phyloP scores from a whole-genome alignment of 2,888 invertebrate species.

The Drosophila phalerata region DNA sequence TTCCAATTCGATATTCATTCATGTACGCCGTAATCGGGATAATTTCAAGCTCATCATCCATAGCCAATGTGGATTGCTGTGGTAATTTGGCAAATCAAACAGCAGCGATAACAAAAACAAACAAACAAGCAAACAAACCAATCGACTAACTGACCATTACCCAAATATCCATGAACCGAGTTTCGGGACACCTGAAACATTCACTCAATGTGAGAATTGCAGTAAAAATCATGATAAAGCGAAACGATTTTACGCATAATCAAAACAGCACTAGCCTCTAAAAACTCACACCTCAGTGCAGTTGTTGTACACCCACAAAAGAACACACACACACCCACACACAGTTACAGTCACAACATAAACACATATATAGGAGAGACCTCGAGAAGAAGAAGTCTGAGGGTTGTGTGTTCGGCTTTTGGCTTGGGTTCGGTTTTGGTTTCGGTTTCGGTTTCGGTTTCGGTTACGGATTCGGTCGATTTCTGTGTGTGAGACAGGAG shows the following conservation, averaged over 20 bases:
- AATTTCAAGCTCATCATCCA: slow-evolving; percentile 28
- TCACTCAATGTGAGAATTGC: slow-evolving; percentile 62
- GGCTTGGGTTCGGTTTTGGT: slow-evolving; percentile 28
- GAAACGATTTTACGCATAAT: slow-evolving; percentile 79
- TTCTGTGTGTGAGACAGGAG: slow-evolving; percentile 63
- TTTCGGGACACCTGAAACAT: slow-evolving; percentile 40
- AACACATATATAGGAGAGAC: neutral
- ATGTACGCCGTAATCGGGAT: slow-evolving; percentile 4
- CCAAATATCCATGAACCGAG: neutral
- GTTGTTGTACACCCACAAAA: slow-evolving; percentile 53
- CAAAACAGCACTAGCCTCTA: slow-evolving; percentile 72
- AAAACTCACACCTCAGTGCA: slow-evolving; percentile 68
- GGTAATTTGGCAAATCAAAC: slow-evolving; percentile 57
- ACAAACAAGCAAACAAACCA: slow-evolving; percentile 36
- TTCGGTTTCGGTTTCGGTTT: slow-evolving; percentile 38
- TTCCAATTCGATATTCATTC: slow-evolving; percentile 6
- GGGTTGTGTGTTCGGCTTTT: slow-evolving; percentile 37
- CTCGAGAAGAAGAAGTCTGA: slow-evolving; percentile 20
- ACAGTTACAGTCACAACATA: slow-evolving; percentile 8
- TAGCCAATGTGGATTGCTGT: slow-evolving; percentile 57
- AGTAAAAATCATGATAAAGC: slow-evolving; percentile 74
- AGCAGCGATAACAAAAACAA: slow-evolving; percentile 43
- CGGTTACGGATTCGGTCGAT: slow-evolving; percentile 51
- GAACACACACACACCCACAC: slow-evolving; percentile 1
- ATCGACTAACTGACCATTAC: slow-evolving; percentile 18